phyloP scores from a whole-genome alignment of 2,888 invertebrate genomes.

The Chymomyza procnemis region DNA sequence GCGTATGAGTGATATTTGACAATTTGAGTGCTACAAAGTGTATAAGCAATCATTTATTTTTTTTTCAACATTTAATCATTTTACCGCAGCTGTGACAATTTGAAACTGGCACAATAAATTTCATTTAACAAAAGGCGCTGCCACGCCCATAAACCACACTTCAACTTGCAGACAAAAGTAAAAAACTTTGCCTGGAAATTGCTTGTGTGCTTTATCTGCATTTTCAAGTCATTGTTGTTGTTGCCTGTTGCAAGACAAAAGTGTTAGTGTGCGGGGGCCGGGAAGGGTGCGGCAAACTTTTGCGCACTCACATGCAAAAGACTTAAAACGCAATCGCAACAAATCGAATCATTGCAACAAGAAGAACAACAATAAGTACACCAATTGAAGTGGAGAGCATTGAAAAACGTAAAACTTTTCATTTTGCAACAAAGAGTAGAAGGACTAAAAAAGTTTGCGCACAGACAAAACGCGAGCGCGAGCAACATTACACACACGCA shows the following conservation, averaged over 20 bases:
- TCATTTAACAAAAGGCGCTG: background rate
- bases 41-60: background rate
- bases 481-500: too few relatives aligned
- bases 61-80: background rate
- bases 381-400: background rate
- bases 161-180: background rate
- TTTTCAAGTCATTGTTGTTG: background rate
- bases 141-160: background rate
- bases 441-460: constrained; percentile 4
- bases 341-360: constrained; percentile 66
- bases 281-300: constrained; percentile 45
- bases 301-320: constrained; percentile 63
- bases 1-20: constrained; percentile 43
- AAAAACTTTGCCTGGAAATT: background rate
- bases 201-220: constrained; percentile 58
- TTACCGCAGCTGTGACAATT: background rate
- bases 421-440: constrained; percentile 51
- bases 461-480: background rate
- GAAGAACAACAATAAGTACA: constrained; percentile 12
- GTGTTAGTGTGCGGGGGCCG: too few relatives aligned
- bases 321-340: constrained; percentile 71
- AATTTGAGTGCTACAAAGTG: constrained; percentile 19
- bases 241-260: background rate
- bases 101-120: background rate
- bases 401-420: constrained; percentile 59